Percentiles rank a stretch among this genome's conserved stretches.
phyloP scores from a whole-genome alignment of 2,888 invertebrate species.

The Tipula lateralis region DNA sequence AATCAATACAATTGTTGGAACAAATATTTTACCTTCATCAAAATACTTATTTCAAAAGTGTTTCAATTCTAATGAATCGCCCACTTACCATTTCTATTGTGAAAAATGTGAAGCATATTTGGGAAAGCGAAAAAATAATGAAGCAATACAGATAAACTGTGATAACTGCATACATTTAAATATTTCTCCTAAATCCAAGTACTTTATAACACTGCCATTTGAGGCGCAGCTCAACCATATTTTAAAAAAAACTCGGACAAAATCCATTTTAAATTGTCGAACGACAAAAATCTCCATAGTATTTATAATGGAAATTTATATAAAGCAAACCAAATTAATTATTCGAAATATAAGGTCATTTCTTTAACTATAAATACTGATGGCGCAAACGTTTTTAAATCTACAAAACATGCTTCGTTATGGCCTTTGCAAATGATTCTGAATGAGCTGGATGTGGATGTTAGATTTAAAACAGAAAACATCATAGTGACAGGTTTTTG shows the following conservation, averaged over 20 bases:
- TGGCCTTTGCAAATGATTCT: not conserved
- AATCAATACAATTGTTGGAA: not conserved
- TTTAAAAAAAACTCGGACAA: too few relatives aligned
- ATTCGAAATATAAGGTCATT: too few relatives aligned
- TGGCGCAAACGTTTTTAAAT: not conserved
- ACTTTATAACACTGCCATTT: too few relatives aligned
- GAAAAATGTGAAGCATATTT: not conserved
- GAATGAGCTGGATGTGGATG: not conserved
- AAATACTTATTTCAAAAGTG: conserved; percentile 25
- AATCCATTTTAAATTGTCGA: too few relatives aligned
- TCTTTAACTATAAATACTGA: not conserved
- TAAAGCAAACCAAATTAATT: too few relatives aligned
- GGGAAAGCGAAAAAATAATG: not conserved
- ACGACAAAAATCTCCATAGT: too few relatives aligned
- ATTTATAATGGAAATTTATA: too few relatives aligned
- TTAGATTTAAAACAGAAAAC: conserved; percentile 27
- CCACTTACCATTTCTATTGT: not conserved
- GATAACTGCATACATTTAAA: too few relatives aligned
- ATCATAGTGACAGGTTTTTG: not conserved
- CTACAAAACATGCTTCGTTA: not conserved
- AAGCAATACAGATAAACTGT: not conserved
- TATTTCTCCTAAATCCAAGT: too few relatives aligned
- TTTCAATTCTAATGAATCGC: not conserved
- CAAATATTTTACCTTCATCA: not conserved
- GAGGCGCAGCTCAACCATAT: too few relatives aligned